These are phyloP conservation scores for Drosophila ananassae DNA, from an alignment of 1,140 invertebrate genomes.

Conservation along the genomic window DNA sequence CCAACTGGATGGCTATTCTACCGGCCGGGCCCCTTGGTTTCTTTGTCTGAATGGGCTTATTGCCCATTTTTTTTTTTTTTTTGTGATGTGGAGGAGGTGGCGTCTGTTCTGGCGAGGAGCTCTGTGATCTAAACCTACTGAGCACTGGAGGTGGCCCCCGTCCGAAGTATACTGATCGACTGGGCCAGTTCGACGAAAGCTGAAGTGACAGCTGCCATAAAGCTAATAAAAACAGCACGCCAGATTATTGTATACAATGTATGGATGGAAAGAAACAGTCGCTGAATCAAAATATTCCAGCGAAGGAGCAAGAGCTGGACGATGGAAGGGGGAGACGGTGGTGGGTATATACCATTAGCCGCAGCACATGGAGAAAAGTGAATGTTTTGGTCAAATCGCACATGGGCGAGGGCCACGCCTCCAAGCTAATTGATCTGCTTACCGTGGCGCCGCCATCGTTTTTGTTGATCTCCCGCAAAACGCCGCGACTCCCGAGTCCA, in stretches of 20 bases:
- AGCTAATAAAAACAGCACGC: conserved; percentile 16
- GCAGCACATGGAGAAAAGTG: neutral
- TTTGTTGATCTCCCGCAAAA: conserved; percentile 63
- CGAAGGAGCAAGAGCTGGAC: neutral
- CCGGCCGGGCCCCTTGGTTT: conserved; percentile 7
- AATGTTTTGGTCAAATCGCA: conserved; percentile 16
- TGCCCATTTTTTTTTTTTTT: conserved; percentile 71
- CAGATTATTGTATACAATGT: conserved; percentile 10
- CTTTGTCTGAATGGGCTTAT: conserved; percentile 51
- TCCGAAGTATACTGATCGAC: conserved; percentile 21
- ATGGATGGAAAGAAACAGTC: neutral
- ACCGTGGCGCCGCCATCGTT: conserved; percentile 65
- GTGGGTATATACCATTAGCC: neutral
- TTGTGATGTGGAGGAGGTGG: neutral
- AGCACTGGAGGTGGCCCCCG: conserved; percentile 35
- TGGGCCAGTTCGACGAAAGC: conserved; percentile 5
- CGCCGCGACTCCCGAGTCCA: conserved; percentile 36
- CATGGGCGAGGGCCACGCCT: conserved; percentile 10
- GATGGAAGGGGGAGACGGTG: neutral
- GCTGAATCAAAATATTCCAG: neutral
- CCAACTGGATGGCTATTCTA: neutral
- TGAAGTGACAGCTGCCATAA: conserved; percentile 32
- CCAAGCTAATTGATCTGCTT: conserved; percentile 23
- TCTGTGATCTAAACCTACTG: conserved; percentile 4
- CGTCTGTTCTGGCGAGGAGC: neutral